Evolutionary conservation across 2,888 invertebrate genomes (phyloP).

Genomic region (Gandaritis pyraliata): DNA sequence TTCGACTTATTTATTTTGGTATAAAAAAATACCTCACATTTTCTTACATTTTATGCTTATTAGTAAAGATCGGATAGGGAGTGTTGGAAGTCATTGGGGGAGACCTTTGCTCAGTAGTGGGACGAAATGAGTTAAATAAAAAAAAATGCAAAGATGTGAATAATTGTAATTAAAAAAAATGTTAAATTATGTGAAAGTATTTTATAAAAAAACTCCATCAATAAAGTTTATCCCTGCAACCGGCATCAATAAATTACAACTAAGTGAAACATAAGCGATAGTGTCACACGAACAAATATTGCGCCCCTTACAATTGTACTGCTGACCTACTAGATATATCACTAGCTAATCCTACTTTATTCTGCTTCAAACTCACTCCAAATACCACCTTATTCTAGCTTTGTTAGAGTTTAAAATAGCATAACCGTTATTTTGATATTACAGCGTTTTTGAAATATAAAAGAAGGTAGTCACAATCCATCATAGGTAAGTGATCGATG

Average conservation of each 20-base stretch:
- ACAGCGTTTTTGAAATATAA: constrained; percentile 40
- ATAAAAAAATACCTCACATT: no score
- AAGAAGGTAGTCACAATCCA: constrained; percentile 64
- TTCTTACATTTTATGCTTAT: no score
- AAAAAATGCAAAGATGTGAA: no score
- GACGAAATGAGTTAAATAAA: no score
- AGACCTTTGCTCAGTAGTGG: no score
- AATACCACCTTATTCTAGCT: constrained; percentile 21
- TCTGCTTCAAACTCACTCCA: constrained; percentile 17
- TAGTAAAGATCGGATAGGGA: no score
- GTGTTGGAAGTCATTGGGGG: no score
- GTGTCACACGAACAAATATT: constrained; percentile 74
- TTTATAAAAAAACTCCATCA: constrained; percentile 35
- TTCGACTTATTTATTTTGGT: no score
- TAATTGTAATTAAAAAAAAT: no score
- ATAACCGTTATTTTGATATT: constrained; percentile 27
- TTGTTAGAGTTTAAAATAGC: constrained; percentile 23
- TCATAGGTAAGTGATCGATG: constrained; percentile 81
- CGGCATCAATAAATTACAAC: constrained; percentile 71
- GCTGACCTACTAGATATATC: constrained; percentile 69
- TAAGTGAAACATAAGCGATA: constrained; percentile 80
- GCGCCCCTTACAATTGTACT: constrained; percentile 69
- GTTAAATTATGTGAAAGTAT: no score
- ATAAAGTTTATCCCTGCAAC: constrained; percentile 47
- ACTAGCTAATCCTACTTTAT: constrained; percentile 51